Evolutionary conservation across 2,113 vertebrate species (phyloP).

Genomic region (Alaudala cheleensis): DNA sequence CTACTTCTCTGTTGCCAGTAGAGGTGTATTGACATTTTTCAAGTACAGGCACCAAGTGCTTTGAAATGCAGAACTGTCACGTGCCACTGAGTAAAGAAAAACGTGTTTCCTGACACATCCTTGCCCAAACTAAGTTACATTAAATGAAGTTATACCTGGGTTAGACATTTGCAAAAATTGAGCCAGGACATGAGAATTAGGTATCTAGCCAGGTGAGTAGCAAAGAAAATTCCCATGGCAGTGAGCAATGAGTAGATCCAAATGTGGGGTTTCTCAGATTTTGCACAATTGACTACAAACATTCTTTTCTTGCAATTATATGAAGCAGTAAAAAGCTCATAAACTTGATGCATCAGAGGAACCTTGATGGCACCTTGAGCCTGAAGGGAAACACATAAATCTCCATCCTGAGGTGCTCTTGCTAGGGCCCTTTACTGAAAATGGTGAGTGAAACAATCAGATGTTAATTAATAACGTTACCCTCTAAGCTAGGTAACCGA

Average conservation of each 20-base stretch:
- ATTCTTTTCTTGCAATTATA: not conserved
- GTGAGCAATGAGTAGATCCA: not conserved
- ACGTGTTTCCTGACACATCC: not conserved
- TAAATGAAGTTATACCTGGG: not conserved
- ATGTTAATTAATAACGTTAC: not conserved
- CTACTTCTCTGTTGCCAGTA: not conserved
- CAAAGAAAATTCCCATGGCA: not conserved
- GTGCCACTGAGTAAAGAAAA: not conserved
- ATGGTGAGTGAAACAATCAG: not conserved
- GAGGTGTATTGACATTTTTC: not conserved
- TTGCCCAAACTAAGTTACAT: not conserved
- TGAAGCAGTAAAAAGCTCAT: not conserved
- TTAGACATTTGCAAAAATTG: not conserved
- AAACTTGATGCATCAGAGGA: not conserved
- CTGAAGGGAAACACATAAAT: not conserved
- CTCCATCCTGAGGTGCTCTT: not conserved
- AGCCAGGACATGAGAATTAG: not conserved
- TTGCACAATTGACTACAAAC: not conserved
- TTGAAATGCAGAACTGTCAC: not conserved
- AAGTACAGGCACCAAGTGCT: not conserved
- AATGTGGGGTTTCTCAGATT: not conserved
- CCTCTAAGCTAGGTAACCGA: not conserved
- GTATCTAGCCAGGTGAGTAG: not conserved
- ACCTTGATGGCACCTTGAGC: not conserved
- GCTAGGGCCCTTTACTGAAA: not conserved